Percentiles rank a stretch among this genome's conserved stretches.
Evolutionary conservation across 2,113 vertebrate genomes (phyloP).

Genomic region (Sorex araneus): DNA sequence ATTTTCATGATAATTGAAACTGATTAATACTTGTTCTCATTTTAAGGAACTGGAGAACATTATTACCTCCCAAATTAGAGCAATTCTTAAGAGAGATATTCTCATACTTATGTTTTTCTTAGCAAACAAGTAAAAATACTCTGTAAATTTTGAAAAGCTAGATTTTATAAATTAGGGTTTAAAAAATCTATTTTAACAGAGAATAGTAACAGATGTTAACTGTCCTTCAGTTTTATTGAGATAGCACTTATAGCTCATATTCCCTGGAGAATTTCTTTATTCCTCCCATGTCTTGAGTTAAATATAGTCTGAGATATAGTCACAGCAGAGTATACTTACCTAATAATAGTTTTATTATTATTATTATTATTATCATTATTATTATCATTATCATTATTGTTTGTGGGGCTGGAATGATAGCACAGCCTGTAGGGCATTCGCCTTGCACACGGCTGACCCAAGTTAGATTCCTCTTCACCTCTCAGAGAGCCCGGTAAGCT

Average conservation of each 20-base stretch:
- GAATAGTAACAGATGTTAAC: not conserved
- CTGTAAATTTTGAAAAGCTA: not conserved
- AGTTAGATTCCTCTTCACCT: too few relatives aligned
- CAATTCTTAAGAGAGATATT: not conserved
- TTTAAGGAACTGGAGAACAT: slow-evolving; percentile 36
- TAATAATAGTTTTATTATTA: too few relatives aligned
- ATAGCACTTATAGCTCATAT: too few relatives aligned
- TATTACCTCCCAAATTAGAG: not conserved
- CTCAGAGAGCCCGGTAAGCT: too few relatives aligned
- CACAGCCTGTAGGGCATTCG: too few relatives aligned
- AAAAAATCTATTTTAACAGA: not conserved
- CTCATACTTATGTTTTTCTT: not conserved
- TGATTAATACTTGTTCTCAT: slow-evolving; percentile 12
- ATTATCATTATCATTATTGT: too few relatives aligned
- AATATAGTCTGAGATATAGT: too few relatives aligned
- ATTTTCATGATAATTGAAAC: not conserved
- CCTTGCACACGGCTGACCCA: too few relatives aligned
- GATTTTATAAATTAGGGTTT: not conserved
- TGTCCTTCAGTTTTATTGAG: not conserved
- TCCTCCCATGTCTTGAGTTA: not conserved
- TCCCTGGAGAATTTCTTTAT: not conserved
- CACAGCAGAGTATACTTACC: too few relatives aligned
- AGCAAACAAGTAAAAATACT: not conserved
- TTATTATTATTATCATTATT: too few relatives aligned
- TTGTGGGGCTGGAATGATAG: too few relatives aligned